Conservation (phyloP, 2,888 invertebrate species). For the Scrobipalpa atriplicella region DNA sequence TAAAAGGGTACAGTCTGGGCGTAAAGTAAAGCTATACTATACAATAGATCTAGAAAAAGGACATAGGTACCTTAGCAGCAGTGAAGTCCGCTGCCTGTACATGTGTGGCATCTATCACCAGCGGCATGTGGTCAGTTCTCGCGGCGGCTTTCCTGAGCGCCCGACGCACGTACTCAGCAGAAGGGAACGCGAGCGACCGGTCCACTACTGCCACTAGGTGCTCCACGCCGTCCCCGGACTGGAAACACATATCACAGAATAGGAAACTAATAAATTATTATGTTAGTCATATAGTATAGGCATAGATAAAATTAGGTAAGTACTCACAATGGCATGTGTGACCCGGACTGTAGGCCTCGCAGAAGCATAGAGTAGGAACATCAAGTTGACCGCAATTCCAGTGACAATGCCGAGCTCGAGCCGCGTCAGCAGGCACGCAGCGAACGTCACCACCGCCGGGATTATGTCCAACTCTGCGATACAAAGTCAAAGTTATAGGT, state of each 20-base stretch:
- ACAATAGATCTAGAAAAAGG: neutral
- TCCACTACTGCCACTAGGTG: conserved; percentile 86
- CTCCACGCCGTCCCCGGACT: conserved; percentile 65
- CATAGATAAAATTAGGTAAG: no score
- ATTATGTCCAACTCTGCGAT: conserved; percentile 91
- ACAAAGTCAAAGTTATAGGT: conserved; percentile 6
- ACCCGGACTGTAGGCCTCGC: conserved; percentile 91
- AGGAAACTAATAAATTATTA: no score
- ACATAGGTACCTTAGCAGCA: conserved; percentile 83
- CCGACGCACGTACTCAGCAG: conserved; percentile 88
- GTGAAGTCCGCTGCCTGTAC: conserved; percentile 92
- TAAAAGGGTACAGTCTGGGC: no score
- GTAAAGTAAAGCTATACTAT: no score
- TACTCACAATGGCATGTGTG: conserved; percentile 80
- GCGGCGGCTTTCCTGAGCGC: conserved; percentile 88
- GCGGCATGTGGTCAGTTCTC: conserved; percentile 77
- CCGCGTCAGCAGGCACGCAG: conserved; percentile 90
- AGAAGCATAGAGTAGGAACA: conserved; percentile 92
- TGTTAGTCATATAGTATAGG: no score
- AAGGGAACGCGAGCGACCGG: conserved; percentile 90
- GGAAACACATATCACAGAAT: no score
- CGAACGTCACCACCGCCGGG: conserved; percentile 91
- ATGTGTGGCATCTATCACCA: conserved; percentile 91
- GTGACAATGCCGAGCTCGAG: conserved; percentile 94
- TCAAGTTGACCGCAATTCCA: conserved; percentile 90